Base-by-base conservation (phyloP, 2,797 vertebrate species). In the Protonibea diacanthus region DNA sequence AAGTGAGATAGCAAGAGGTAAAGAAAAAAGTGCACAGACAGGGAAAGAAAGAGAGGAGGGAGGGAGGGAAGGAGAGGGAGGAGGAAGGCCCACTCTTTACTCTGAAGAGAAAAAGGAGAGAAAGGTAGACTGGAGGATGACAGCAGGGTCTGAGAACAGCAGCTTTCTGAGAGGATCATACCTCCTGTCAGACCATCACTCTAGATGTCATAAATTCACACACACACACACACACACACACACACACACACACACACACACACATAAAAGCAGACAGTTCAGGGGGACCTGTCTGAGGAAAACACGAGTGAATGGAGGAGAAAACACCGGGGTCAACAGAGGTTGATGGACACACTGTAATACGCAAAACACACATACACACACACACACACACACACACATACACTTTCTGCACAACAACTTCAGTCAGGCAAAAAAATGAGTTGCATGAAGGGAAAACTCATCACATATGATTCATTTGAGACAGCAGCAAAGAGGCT, bases 111-210 rank as follows among this genome's bases (percentile, higher is more conserved):
- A 83, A 81, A 76, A 40, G 12, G 38, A 69, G n/a, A 25, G 25
- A 67, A n/a, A 59, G 44, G 20, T 40, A 23, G 73, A 70, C 64
- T 56, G 25, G 47, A 65, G 51, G 81, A 87, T 83, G 87, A 82
- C 78, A 84, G 86, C 70, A 47, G 61, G 58, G 74, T 80, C 61
- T 87, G 78, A 86, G 81, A 74, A 72, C 71, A 73, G n/a, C 57
- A 85, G 74, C 65, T 78, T 71, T 90, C 80, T 79, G 60, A 86
- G 80, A 79, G 70, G 76, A 86, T 89, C 75, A 78, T 64, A 56
- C 74, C 63, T 67, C 65, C 83, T 89, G 81, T 86, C 86, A 90
- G 72, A 84, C 73, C 78, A 76, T 91, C 84, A 80, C 76, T 87
- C 78, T 63, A 57, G 64, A 62, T 82, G 74, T 84, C 80, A 86